Conservation (phyloP, 2,113 vertebrate species). For the Amazona vittata region DNA sequence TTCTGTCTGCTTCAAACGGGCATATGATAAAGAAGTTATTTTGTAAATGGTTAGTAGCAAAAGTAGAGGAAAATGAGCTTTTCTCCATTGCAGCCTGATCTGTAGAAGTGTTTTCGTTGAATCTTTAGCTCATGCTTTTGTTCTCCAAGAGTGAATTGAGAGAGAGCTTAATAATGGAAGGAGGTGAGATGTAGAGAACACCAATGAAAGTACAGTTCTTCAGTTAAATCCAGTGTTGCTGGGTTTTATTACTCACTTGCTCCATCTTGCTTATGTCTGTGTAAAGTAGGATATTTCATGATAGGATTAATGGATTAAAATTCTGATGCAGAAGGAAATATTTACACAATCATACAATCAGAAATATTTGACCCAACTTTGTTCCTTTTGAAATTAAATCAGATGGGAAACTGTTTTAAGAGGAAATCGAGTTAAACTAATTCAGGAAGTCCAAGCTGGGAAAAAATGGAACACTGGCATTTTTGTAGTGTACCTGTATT, state of each 20-base stretch:
- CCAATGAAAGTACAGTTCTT: background rate
- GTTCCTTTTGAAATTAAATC: background rate
- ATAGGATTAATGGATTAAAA: background rate
- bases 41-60: background rate
- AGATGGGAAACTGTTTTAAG: background rate
- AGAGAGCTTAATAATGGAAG: background rate
- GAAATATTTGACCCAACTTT: background rate
- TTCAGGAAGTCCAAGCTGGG: background rate
- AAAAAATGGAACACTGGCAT: background rate
- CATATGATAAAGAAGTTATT: background rate
- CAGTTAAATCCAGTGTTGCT: background rate
- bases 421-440: background rate
- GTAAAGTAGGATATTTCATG: background rate
- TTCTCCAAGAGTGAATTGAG: background rate
- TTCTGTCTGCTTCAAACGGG: background rate
- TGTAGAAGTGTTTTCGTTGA: background rate
- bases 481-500: background rate
- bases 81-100: background rate
- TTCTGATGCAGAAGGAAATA: background rate
- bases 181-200: background rate
- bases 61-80: background rate
- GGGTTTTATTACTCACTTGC: background rate
- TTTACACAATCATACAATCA: background rate
- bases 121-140: background rate
- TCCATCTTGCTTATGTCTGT: background rate